Base-by-base conservation (phyloP, 1,140 invertebrate species). In the Cydia splendana region DNA sequence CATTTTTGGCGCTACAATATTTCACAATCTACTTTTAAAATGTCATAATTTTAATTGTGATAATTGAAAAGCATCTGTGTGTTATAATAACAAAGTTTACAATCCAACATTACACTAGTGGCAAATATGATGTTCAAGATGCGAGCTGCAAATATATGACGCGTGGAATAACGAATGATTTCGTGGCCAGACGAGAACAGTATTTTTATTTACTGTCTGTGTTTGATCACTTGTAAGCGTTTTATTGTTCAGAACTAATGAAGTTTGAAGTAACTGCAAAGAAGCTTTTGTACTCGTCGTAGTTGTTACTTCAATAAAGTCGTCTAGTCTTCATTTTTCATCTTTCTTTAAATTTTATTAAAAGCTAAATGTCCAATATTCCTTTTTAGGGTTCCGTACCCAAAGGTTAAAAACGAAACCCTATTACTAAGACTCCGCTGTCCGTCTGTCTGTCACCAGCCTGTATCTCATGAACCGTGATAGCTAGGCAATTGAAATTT, bases 131-230 rank as follows among this genome's bases (percentile, higher is more conserved):
- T 9, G 53, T 7, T 18, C n/a, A 57, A n/a, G n/a, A 57, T 51
- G 48, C 38, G 15, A 51, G 48, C 48, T 51, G n/a, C n/a, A 57
- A 57, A 57, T 57, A n/a, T 18, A n/a, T 7, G 53, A 18, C 53
- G 53, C 53, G 15, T 57, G 6, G 53, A 57, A 57, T 57, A 20
- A 57, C 53, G 20, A 57, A 57, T 57, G n/a, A 57, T 57, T 57
- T 57, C 53, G 53, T 18, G 53, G 18, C 53, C n/a, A 57, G 53
- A 57, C 53, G 53, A 57, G 53, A 18, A 57, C 53, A 53, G 51
- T 53, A n/a, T 53, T 53, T 53, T 53, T 57, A 57, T 57, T 57
- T n/a, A 57, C 53, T 51, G 48, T n/a, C 53, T 18, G 15, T 18
- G 12, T 57, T 4, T 57, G 53, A 57, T 57, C 53, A 57, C 53